A percentile compares a stretch with the other conserved stretches of the same genome.
Conservation (phyloP, 2,797 vertebrate species). For the Myoxocephalus aenaeus region DNA sequence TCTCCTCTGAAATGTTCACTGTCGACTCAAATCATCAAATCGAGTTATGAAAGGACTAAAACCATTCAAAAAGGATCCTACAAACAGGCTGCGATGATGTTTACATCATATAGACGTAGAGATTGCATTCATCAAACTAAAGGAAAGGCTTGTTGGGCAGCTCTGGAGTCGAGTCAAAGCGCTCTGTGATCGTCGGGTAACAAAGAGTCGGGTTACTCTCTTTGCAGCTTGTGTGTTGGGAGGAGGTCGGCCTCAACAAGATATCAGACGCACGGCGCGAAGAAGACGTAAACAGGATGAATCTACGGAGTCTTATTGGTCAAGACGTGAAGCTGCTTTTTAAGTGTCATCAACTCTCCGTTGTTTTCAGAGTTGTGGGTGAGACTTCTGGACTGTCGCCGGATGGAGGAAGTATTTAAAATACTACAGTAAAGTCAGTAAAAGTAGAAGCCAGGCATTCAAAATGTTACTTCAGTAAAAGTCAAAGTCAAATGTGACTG, state of each 20-base stretch:
- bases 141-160: not conserved
- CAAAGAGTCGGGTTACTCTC: not conserved
- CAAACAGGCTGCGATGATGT: no score
- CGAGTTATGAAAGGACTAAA: no score
- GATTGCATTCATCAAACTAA: not conserved
- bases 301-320: not conserved
- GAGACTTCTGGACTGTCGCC: not conserved
- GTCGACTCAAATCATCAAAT: no score
- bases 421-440: no score
- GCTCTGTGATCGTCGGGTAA: not conserved
- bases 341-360: not conserved
- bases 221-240: not conserved
- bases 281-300: not conserved
- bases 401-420: no score
- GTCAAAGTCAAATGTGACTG: not conserved
- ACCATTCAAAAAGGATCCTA: no score
- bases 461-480: not conserved
- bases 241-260: not conserved
- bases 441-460: not conserved
- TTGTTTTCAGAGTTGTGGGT: not conserved
- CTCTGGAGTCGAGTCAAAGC: not conserved
- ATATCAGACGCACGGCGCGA: not conserved
- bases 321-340: not conserved
- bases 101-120: no score
- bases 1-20: not conserved